These are phyloP conservation scores for Sphaerophoria taeniata DNA, from an alignment of 2,888 invertebrate genomes.

Conservation along the genomic window DNA sequence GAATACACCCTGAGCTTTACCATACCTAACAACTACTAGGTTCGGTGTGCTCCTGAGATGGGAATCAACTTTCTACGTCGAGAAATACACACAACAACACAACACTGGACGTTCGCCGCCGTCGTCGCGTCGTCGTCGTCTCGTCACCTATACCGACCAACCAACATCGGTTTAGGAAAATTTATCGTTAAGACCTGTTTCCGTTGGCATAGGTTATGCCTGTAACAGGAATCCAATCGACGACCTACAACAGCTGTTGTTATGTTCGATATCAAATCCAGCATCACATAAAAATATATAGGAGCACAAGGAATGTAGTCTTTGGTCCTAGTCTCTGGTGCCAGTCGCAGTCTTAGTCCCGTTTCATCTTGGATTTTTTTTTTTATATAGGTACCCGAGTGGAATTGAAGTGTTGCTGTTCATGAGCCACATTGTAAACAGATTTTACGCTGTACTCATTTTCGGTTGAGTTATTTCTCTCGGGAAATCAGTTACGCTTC, in stretches of 20 bases:
- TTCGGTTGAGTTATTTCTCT: slow-evolving; percentile 67
- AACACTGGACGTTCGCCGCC: too few species aligned
- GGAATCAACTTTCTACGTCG: slow-evolving; percentile 1
- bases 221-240: slow-evolving; percentile 65
- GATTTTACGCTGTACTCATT: slow-evolving; percentile 60
- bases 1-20: too few species aligned
- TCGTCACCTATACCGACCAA: background rate
- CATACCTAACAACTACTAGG: too few species aligned
- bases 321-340: too few species aligned
- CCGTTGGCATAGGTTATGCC: slow-evolving; percentile 69
- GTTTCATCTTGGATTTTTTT: too few species aligned
- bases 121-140: too few species aligned
- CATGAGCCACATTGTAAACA: slow-evolving; percentile 63
- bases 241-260: slow-evolving; percentile 66
- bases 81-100: background rate
- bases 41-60: too few species aligned
- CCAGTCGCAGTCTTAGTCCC: too few species aligned
- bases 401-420: slow-evolving; percentile 56
- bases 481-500: slow-evolving; percentile 68
- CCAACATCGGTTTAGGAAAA: slow-evolving; percentile 55
- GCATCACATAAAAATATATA: background rate
- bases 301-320: too few species aligned
- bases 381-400: slow-evolving; percentile 28
- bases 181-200: slow-evolving; percentile 67
- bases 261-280: slow-evolving; percentile 52